phyloP scores from a whole-genome alignment of 2,888 invertebrate genomes.

The Amblyjoppa proteus region DNA sequence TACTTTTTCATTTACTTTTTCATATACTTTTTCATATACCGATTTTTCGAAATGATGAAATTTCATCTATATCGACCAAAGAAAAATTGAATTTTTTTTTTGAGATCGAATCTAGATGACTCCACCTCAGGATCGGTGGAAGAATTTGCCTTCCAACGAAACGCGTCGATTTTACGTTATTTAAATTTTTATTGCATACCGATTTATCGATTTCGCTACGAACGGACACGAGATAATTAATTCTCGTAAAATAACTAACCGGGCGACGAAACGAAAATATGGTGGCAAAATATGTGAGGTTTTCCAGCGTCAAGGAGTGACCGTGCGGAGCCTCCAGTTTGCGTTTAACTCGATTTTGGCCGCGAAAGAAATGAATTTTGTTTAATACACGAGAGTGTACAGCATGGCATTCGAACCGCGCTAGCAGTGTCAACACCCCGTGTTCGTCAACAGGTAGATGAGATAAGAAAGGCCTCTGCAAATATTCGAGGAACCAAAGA shows the following conservation, averaged over 20 bases:
- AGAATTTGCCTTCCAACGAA: too few species aligned
- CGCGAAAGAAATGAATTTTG: conserved; percentile 1
- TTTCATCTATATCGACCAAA: neutral
- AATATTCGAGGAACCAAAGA: conserved; percentile 37
- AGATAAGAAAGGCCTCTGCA: conserved; percentile 63
- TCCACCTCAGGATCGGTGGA: too few species aligned
- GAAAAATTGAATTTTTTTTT: neutral
- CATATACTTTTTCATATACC: neutral
- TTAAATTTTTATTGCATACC: too few species aligned
- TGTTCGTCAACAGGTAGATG: conserved; percentile 62
- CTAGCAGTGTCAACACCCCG: conserved; percentile 34
- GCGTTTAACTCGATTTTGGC: neutral
- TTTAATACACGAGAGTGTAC: conserved; percentile 1
- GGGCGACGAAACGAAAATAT: neutral
- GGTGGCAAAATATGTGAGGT: neutral
- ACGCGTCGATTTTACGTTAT: neutral
- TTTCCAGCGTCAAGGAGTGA: neutral
- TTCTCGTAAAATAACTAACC: neutral
- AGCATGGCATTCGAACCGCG: neutral
- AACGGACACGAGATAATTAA: neutral
- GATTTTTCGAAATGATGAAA: conserved; percentile 2
- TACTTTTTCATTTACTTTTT: too few species aligned
- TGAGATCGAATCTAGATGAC: too few species aligned
- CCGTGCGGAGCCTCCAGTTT: neutral
- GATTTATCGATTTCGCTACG: neutral